Evolutionary conservation across 1,140 invertebrate species (phyloP).

Genomic region (Euborellia annulipes): DNA sequence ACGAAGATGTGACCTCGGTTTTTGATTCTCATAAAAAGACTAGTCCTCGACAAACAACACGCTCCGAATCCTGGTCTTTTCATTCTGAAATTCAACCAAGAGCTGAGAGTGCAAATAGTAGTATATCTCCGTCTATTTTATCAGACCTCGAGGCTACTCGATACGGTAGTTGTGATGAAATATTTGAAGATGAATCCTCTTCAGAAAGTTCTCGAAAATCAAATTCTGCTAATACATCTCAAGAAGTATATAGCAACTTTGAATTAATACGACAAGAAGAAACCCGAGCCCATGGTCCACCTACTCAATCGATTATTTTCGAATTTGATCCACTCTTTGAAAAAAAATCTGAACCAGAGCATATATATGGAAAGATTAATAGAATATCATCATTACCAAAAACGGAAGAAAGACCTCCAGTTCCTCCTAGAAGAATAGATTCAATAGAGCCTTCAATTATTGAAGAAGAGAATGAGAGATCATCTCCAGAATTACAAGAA

Average conservation of each 20-base stretch:
- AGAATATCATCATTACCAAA: background rate
- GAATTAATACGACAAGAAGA: conserved; percentile 14
- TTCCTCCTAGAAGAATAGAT: conserved; percentile 16
- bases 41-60: too few relatives aligned
- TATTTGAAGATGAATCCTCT: conserved; percentile 21
- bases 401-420: conserved; percentile 8
- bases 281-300: conserved; percentile 2
- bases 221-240: conserved; percentile 15
- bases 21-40: too few relatives aligned
- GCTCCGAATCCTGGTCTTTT: too few relatives aligned
- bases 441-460: conserved; percentile 7
- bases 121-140: conserved; percentile 4
- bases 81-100: too few relatives aligned
- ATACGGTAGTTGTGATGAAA: conserved; percentile 13
- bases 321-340: conserved; percentile 22
- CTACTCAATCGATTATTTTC: conserved; percentile 17
- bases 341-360: background rate
- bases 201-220: conserved; percentile 5
- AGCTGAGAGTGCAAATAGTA: background rate
- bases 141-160: conserved; percentile 5
- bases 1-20: too few relatives aligned
- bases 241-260: conserved; percentile 19
- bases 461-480: too few relatives aligned
- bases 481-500: too few relatives aligned
- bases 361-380: conserved; percentile 9